A percentile compares a stretch with the other conserved stretches of the same genome.
phyloP scores from a whole-genome alignment of 2,888 invertebrate species.

The Watsonalla binaria region DNA sequence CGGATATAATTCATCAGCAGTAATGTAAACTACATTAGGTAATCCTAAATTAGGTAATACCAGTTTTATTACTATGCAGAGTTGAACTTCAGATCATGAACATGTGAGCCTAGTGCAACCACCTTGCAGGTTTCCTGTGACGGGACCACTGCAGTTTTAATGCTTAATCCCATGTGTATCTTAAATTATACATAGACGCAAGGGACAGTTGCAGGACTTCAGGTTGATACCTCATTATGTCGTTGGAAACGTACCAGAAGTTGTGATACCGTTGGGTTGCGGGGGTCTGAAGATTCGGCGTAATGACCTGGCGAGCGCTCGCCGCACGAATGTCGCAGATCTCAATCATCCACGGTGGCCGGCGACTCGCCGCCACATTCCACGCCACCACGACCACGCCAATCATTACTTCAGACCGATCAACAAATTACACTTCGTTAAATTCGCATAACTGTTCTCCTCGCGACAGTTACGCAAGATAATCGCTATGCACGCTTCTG shows the following conservation, averaged over 20 bases:
- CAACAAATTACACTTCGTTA: slow-evolving; percentile 34
- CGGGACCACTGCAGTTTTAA: no score
- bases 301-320: slow-evolving; percentile 37
- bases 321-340: slow-evolving; percentile 44
- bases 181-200: no score
- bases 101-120: no score
- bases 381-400: slow-evolving; percentile 17
- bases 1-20: no score
- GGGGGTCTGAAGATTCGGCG: slow-evolving; percentile 20
- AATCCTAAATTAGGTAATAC: no score
- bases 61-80: no score
- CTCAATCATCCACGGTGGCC: slow-evolving; percentile 38
- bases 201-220: neutral
- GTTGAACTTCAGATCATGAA: no score
- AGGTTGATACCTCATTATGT: slow-evolving; percentile 20
- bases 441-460: slow-evolving; percentile 29
- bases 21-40: no score
- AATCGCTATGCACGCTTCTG: slow-evolving; percentile 1
- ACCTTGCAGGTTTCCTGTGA: no score
- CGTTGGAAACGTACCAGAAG: slow-evolving; percentile 41
- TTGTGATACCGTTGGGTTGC: slow-evolving; percentile 47
- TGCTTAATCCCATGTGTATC: no score
- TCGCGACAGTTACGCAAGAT: slow-evolving; percentile 12
- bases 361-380: slow-evolving; percentile 32
- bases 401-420: slow-evolving; percentile 25